phyloP scores from a whole-genome alignment of 2,888 invertebrate species.

The Melolontha melolontha region DNA sequence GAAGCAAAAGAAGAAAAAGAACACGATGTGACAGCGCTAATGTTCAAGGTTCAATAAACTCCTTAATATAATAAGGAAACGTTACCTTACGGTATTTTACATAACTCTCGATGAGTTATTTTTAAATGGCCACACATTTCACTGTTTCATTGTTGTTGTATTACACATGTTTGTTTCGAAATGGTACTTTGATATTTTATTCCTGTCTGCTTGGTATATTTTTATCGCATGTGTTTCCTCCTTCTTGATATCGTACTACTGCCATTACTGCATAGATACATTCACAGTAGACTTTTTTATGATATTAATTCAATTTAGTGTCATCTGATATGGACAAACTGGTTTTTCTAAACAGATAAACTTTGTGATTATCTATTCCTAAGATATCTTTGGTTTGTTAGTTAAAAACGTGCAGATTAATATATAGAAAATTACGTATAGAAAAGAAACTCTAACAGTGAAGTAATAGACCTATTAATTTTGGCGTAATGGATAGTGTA shows the following conservation, averaged over 20 bases:
- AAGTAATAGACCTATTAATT: too few relatives aligned
- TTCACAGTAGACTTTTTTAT: slow-evolving; percentile 2
- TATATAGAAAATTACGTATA: too few relatives aligned
- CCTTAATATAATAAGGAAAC: slow-evolving; percentile 33
- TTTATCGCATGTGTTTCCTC: slow-evolving; percentile 15
- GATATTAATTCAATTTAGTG: slow-evolving; percentile 14
- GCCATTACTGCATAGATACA: background rate
- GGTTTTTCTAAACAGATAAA: slow-evolving; percentile 16
- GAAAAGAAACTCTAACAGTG: too few relatives aligned
- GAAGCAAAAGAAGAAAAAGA: slow-evolving; percentile 24
- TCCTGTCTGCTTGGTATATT: slow-evolving; percentile 21
- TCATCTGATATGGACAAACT: slow-evolving; percentile 23
- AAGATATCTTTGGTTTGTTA: background rate
- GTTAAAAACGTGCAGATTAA: too few relatives aligned
- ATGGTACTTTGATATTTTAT: slow-evolving; percentile 42
- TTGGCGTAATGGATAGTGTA: too few relatives aligned
- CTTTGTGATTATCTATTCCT: background rate
- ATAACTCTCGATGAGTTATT: slow-evolving; percentile 33
- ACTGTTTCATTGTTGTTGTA: slow-evolving; percentile 37
- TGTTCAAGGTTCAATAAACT: slow-evolving; percentile 36
- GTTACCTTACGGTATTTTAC: slow-evolving; percentile 39
- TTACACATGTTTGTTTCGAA: slow-evolving; percentile 42
- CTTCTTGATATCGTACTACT: slow-evolving; percentile 21
- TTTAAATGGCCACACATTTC: slow-evolving; percentile 34
- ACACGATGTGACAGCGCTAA: slow-evolving; percentile 11